These are phyloP conservation scores for Falco novaeseelandiae DNA, from an alignment of 2,797 vertebrate species.

Conservation along the genomic window DNA sequence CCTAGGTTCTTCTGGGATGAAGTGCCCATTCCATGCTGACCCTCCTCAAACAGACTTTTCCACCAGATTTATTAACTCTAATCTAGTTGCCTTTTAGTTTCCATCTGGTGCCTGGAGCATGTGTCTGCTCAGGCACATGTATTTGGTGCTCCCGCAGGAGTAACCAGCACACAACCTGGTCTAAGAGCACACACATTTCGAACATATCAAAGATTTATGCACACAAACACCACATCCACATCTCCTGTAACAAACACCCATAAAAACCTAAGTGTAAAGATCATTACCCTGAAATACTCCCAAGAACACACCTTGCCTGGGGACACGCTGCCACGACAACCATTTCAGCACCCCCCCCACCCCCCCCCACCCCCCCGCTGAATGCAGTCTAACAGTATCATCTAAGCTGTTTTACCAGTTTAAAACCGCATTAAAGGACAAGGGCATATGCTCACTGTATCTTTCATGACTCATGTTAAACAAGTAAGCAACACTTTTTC, in stretches of 20 bases:
- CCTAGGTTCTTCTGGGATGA: not conserved
- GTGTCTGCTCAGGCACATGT: not conserved
- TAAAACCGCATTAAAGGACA: not conserved
- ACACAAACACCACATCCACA: not conserved
- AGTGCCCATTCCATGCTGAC: not conserved
- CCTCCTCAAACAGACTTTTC: not conserved
- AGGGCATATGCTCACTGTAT: not conserved
- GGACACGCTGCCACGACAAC: fast-evolving
- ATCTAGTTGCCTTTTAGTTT: not conserved
- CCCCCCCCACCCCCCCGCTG: not conserved
- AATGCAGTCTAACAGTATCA: not conserved
- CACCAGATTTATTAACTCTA: not conserved
- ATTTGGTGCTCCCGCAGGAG: not conserved
- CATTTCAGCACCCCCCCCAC: not conserved
- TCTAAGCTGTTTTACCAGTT: not conserved
- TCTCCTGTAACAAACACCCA: not conserved
- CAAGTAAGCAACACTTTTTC: not conserved
- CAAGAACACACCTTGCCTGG: not conserved
- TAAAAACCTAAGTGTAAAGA: not conserved
- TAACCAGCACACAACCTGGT: not conserved
- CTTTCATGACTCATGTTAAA: not conserved
- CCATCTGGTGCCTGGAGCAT: not conserved
- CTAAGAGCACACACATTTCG: fast-evolving
- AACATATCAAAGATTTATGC: fast-evolving
- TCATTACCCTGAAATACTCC: not conserved